Conservation (phyloP, 2,797 vertebrate species). For the Tokudaia muenninki region DNA sequence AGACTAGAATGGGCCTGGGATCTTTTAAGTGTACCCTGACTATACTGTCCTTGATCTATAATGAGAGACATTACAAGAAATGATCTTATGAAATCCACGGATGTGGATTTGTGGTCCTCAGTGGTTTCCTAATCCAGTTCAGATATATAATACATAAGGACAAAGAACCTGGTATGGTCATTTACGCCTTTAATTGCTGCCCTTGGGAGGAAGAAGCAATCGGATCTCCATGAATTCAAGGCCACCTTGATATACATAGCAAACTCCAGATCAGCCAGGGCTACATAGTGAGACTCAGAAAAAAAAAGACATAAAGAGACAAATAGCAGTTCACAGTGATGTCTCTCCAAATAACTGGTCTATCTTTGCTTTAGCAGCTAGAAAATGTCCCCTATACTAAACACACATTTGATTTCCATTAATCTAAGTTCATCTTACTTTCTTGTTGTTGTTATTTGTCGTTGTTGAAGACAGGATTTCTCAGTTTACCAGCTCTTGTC, state of each 20-base stretch:
- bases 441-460: neutral
- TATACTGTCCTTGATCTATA: neutral
- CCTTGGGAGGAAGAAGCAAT: neutral
- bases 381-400: conserved; percentile 29
- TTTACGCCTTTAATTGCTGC: neutral
- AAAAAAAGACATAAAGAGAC: neutral
- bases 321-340: neutral
- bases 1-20: neutral
- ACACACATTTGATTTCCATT: neutral
- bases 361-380: neutral
- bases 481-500: neutral
- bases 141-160: neutral
- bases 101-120: neutral
- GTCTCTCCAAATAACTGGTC: neutral
- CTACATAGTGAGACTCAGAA: neutral
- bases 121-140: neutral
- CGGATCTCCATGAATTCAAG: neutral
- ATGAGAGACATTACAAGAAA: conserved; percentile 2
- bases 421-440: neutral
- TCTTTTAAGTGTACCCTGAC: conserved; percentile 1
- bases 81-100: neutral
- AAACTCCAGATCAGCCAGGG: neutral
- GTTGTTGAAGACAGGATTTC: neutral
- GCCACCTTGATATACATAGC: neutral
- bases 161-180: neutral